Base-by-base conservation (phyloP, 37 sponge, comb jelly and placozoan genomes). In the Beroe forskalii region DNA sequence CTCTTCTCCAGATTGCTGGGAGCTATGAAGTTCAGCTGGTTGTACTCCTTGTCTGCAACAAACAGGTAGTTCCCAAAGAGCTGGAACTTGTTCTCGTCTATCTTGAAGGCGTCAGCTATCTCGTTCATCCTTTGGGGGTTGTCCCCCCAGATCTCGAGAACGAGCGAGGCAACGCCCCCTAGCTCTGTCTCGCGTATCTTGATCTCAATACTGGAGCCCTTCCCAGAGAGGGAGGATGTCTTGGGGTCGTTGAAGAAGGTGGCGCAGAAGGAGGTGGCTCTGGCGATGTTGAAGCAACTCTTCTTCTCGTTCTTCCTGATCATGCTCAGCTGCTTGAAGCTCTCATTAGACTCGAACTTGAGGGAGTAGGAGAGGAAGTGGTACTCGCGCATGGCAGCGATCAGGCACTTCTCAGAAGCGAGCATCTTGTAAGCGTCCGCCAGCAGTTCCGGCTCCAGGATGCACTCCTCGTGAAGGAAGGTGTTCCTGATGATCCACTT, bases 51-150 rank as follows among this genome's bases (percentile, higher is more conserved):
- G 6, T 43, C 30, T 4, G 40, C 2, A 30, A 80, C 30, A 25
- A 44, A 44, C 31, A 80, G 48, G 27, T 44, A 80, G 86, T 80
- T 41, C 0, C 86, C 86, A 41, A 28, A 44, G 4, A 80, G 27
- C 22, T 80, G 55, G 30, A 80, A 80, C 27, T 42, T 80, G 28
- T 25, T 25, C 3, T 80, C 86, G 30, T 80, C 86, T 0, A 80
- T 80, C 27, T 80, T 27, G 1, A 80, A 27, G 48, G 44, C 44
- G 27, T 80, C 86, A 20, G 86, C 86, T 6, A 44, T 44, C 35
- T 80, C 86, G 31, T 80, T 80, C 86, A 80, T 80, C 86, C 42
- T 41, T 30, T 80, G 86, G 27, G 86, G 86, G 40, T 80, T 80
- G 1, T 80, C 55, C 1, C 86, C 86, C 86, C 86, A 80, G 17